Percentiles rank a stretch among this genome's conserved stretches.
Evolutionary conservation across 2,888 invertebrate genomes (phyloP).

Genomic region (Xestia xanthographa): DNA sequence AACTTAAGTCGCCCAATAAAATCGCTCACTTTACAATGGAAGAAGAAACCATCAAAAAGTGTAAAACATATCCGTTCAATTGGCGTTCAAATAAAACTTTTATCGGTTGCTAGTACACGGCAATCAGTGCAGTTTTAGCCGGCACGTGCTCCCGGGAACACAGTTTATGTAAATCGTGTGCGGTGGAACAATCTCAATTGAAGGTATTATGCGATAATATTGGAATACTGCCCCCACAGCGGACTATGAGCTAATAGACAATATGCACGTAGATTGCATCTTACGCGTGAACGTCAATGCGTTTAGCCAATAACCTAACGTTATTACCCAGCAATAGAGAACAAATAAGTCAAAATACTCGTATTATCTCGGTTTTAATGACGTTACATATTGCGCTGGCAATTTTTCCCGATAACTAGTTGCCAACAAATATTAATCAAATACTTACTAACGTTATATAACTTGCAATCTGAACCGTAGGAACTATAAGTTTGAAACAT

Average conservation of each 20-base stretch:
- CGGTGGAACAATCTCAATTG: slow-evolving; percentile 76
- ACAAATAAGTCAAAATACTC: slow-evolving; percentile 8
- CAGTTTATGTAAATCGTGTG: slow-evolving; percentile 81
- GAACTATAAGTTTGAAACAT: slow-evolving; percentile 19
- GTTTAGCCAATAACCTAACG: slow-evolving; percentile 22
- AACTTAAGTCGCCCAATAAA: slow-evolving; percentile 44
- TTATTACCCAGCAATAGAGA: slow-evolving; percentile 40
- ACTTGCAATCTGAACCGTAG: slow-evolving; percentile 2
- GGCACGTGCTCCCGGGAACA: slow-evolving; percentile 72
- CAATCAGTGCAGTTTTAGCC: slow-evolving; percentile 76
- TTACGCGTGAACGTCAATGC: slow-evolving; percentile 65
- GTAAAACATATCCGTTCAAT: slow-evolving; percentile 60
- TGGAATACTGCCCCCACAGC: slow-evolving; percentile 70
- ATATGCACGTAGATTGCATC: slow-evolving; percentile 72
- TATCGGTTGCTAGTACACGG: slow-evolving; percentile 60
- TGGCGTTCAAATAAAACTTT: slow-evolving; percentile 66
- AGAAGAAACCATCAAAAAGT: slow-evolving; percentile 44
- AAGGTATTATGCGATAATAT: slow-evolving; percentile 76
- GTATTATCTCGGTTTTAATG: slow-evolving; percentile 2
- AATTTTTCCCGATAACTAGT: slow-evolving; percentile 35
- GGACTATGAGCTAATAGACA: slow-evolving; percentile 70
- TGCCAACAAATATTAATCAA: slow-evolving; percentile 35
- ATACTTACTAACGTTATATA: slow-evolving; percentile 1
- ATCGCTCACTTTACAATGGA: slow-evolving; percentile 31
- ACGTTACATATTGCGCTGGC: slow-evolving; percentile 9